Evolutionary conservation across 2,113 vertebrate species (phyloP), one percentile per base, ranked within the genome.

Genomic region (Trichechus manatus): DNA sequence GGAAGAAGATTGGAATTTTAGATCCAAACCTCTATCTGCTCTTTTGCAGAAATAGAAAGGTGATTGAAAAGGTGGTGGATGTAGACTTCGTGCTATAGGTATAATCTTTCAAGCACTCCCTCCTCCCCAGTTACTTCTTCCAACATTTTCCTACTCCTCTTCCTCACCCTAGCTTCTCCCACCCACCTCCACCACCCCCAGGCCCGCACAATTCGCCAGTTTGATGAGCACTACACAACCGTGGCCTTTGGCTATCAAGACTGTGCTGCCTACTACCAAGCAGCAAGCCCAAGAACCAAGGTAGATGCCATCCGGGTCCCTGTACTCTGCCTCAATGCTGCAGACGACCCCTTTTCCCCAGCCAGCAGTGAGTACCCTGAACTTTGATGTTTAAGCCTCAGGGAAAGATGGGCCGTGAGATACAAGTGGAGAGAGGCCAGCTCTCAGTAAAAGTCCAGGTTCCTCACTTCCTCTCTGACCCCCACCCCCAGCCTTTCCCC

Each of bases 311-410:
- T 98, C 31, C 88, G 95, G 0, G 98, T 98, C 13, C 99, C 99
- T 5, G 98, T 99, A 66, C 88, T 99, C 93, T 99, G 99, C 97
- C 99, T 99, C 92, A 99, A 99, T 15, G 99, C 99, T 0, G 98
- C 99, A 0, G 99, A 99, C 0, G 99, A 99, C 93, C 99, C 99
- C 70, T 99, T 99, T 96, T 99, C 99, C 56, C 99, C 99, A 0
- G 84, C 97, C 0, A 36, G 97, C 0, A 98, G 99, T 99, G 94
- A 98, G 98, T 31, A 50, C 50, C 74, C 10, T 9, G 9, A 63
- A 5, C 9, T 31, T 25, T 4, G 77, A 91, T 5, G 39, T 80
- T 10, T 70, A 36, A 61, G 31, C 20, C 53, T 17, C 17, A 25
- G 31, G 22, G 50, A 20, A 66, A 78, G n/a, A 68, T 4, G 64